Base-by-base conservation (phyloP, 2,797 vertebrate species). In the Scarus forsteni region DNA sequence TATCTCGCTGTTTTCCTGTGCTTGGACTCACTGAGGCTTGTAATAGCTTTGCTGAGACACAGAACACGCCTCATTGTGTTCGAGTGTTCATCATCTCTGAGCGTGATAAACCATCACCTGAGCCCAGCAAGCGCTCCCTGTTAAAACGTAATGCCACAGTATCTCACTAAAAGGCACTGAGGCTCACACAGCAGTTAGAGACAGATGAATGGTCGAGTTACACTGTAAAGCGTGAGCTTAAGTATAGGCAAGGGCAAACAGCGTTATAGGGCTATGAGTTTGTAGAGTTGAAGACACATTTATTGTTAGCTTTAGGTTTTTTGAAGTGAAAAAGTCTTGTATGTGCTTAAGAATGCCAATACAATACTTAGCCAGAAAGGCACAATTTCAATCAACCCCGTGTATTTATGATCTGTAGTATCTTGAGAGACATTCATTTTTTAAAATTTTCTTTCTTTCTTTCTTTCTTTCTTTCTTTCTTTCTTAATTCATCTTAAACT, bases 21-120 rank as follows among this genome's bases (percentile, higher is more conserved):
- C 85, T 78, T 56, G 62, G 78, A 91, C 57, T 81, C 89, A 85
- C 70, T 90, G 85, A 91, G 90, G 84, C 91, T 76, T 92, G 90
- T 93, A 94, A 93, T 93, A 91, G 91, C 85, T 91, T 91, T 89
- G 84, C 88, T 77, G 88, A 90, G 89, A 90, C 83, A 86, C 85
- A 86, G 88, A 93, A 93, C 91, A 90, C 81, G 80, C 75, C 65
- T 81, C 54, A 71, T 87, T 80, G 88, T 75, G 81, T 89, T 90
- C 70, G 80, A 92, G 84, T 85, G 81, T 78, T 76, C 72, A 77
- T 76, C 65, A 64, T 84, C 85, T 78, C 85, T 67, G 80, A 82
- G 81, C 52, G 48, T 70, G 89, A 93, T 92, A 93, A 92, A 88
- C 84, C 82, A 81, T 89, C 88, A 84, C 76, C 72, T 78, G 76